A percentile compares a stretch with the other conserved stretches of the same genome.
These are phyloP conservation scores for Hydrochoerus hydrochaeris DNA, from an alignment of 2,113 vertebrate genomes.

Conservation along the genomic window DNA sequence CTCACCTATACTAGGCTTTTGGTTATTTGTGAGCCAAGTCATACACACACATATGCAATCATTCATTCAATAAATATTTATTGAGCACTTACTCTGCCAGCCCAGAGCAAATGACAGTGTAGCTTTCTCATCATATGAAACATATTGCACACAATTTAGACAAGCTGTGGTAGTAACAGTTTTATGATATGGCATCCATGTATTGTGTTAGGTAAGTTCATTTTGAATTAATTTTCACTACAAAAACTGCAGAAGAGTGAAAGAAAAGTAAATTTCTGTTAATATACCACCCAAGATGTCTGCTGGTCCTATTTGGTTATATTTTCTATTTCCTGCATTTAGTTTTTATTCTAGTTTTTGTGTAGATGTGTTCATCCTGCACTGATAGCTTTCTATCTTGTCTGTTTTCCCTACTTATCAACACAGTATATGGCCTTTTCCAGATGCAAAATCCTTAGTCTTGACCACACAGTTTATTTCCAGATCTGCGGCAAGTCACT, in stretches of 20 bases:
- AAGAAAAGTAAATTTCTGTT: conserved; percentile 13
- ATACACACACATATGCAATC: conserved; percentile 38
- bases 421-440: background rate
- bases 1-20: conserved; percentile 60
- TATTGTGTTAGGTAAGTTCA: background rate
- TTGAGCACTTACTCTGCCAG: conserved; percentile 69
- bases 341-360: background rate
- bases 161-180: background rate
- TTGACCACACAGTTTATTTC: background rate
- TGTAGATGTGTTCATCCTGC: background rate
- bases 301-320: background rate
- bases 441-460: background rate
- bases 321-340: background rate
- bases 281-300: background rate
- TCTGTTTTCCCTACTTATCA: background rate
- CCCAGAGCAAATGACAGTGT: conserved; percentile 43
- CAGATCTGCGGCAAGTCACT: background rate
- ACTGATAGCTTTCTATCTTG: background rate
- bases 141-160: background rate
- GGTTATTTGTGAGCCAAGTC: conserved; percentile 62
- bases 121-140: conserved; percentile 57
- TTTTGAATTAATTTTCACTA: background rate
- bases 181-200: background rate
- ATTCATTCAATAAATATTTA: conserved; percentile 77
- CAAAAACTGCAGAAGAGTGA: background rate